Percentiles rank a stretch among this genome's conserved stretches.
These are phyloP conservation scores for Parasteatoda tepidariorum DNA, from an alignment of 1,140 invertebrate species.

Conservation along the genomic window DNA sequence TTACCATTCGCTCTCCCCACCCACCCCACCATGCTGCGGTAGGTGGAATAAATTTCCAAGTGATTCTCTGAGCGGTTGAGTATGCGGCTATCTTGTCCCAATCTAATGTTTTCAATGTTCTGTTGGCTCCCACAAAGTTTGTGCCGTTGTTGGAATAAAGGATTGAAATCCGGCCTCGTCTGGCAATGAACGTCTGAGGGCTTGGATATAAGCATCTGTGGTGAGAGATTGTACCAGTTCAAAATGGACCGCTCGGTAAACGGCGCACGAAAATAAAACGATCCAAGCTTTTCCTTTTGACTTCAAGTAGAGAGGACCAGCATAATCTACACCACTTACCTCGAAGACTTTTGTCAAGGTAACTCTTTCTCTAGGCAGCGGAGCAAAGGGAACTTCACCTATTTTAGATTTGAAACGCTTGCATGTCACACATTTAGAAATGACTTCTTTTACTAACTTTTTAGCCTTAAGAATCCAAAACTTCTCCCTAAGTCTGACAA, in stretches of 20 bases:
- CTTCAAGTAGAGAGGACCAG: slow-evolving; percentile 61
- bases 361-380: slow-evolving; percentile 64
- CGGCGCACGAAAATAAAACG: slow-evolving; percentile 3
- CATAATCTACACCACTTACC: slow-evolving; percentile 66
- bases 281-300: slow-evolving; percentile 9
- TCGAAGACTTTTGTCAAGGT: too few relatives aligned
- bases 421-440: slow-evolving; percentile 10
- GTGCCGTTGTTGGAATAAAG: slow-evolving; percentile 67
- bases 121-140: slow-evolving; percentile 65
- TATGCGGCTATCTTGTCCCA: neutral
- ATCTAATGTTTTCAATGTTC: neutral
- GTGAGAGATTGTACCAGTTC: neutral
- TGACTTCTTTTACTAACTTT: slow-evolving; percentile 12
- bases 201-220: neutral
- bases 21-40: neutral
- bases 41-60: slow-evolving; percentile 4
- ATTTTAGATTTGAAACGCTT: neutral
- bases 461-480: slow-evolving; percentile 29
- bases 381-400: neutral
- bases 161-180: neutral
- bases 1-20: slow-evolving; percentile 68
- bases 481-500: slow-evolving; percentile 3
- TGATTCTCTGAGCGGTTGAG: neutral
- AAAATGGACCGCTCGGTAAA: slow-evolving; percentile 15
- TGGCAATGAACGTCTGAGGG: neutral